Conservation (phyloP, 2,113 vertebrate species). For the Eclectus roratus region DNA sequence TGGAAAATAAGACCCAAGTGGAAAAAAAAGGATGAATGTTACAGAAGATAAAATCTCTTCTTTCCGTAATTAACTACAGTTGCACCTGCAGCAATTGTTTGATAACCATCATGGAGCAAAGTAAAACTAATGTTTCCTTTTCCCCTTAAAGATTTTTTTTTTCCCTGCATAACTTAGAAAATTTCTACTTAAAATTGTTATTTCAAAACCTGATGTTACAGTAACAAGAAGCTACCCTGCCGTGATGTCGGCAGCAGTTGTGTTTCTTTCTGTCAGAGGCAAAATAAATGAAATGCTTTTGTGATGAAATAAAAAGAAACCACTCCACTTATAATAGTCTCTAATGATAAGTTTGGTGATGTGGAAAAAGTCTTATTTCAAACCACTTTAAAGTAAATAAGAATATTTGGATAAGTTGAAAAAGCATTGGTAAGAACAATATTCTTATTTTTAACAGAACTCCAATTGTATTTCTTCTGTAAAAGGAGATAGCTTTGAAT, state of each 20-base stretch:
- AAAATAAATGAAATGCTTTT: neutral
- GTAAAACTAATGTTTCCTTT: neutral
- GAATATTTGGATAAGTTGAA: neutral
- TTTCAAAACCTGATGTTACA: neutral
- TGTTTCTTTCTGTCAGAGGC: neutral
- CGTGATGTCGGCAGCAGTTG: neutral
- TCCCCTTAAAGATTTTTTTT: neutral
- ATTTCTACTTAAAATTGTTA: neutral
- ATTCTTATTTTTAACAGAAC: neutral
- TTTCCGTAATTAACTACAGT: neutral
- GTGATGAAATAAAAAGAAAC: neutral
- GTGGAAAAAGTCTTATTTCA: neutral
- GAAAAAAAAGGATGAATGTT: neutral
- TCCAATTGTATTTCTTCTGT: neutral
- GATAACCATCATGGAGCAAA: neutral
- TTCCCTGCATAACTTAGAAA: neutral
- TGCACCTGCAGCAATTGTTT: neutral
- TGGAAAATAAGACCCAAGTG: neutral
- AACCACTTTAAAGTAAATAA: neutral
- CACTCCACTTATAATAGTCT: neutral
- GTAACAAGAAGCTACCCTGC: neutral
- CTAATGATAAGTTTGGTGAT: neutral
- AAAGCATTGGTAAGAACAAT: neutral
- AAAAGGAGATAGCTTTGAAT: neutral
- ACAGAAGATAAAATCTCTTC: neutral